These are phyloP conservation scores for Anneissia japonica DNA, from an alignment of 35 echinoderm and acorn worm genomes.

Conservation along the genomic window DNA sequence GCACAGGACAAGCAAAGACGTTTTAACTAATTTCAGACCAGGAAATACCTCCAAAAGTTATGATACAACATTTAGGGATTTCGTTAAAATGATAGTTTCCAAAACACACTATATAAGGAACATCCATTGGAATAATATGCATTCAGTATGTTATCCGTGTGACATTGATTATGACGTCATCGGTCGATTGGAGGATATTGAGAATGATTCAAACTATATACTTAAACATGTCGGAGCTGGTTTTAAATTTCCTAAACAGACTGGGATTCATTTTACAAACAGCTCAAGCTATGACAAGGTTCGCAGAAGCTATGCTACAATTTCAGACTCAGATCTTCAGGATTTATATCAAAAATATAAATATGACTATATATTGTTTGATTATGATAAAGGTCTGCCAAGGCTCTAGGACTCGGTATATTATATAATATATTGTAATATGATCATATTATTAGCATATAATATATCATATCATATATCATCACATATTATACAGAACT, in stretches of 20 bases:
- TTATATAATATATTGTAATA: no score
- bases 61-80: slow-evolving; percentile 42
- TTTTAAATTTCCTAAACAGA: background rate
- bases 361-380: slow-evolving; percentile 33
- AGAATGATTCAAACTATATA: slow-evolving; percentile 34
- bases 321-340: background rate
- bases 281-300: slow-evolving; percentile 14
- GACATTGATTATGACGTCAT: slow-evolving; percentile 47
- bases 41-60: background rate
- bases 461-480: no score
- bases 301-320: background rate
- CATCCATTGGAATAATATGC: slow-evolving; percentile 40
- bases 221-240: background rate
- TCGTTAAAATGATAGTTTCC: slow-evolving; percentile 28
- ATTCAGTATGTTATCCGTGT: slow-evolving; percentile 39
- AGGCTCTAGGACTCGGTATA: no score
- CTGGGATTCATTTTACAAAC: background rate
- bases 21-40: background rate
- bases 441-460: no score
- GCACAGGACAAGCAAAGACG: background rate
- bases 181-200: slow-evolving; percentile 40
- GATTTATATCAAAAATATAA: slow-evolving; percentile 8
- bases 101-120: background rate
- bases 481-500: no score
- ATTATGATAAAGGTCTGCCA: background rate